Evolutionary conservation across 2,797 vertebrate genomes (phyloP), one percentile per base, ranked within the genome.

Genomic region (Falco berigora): DNA sequence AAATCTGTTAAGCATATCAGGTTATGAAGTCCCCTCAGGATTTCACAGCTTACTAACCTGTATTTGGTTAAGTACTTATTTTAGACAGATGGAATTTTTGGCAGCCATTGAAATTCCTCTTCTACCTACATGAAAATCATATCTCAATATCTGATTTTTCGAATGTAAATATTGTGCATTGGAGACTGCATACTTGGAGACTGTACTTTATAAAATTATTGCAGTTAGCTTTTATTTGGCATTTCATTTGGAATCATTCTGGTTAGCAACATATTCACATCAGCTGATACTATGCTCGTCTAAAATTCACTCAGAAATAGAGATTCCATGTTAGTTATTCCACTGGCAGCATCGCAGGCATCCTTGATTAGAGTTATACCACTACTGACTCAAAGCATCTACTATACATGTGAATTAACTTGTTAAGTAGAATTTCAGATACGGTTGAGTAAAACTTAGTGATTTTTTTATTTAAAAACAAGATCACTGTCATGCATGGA

Each of bases 11-110:
- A 88, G 34, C 32, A 14, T 88, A 88, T 94, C 86, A 84, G 66
- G 69, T 92, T 96, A 75, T 92, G 79, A 93, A 82, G 84, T 90
- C 71, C 72, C 56, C 22, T 46, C 42, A 32, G 72, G 73, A 79
- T 94, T 95, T 90, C 73, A 81, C 76, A 82, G 73, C 16, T 95
- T 95, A 84, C 86, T 83, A 77, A 91, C 90, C 88, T 84, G 73
- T 81, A 62, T 96, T 96, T 94, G 92, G 73, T 81, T 92, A 93
- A 93, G 46, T 72, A 64, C 55, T 90, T 93, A 68, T n/a, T 92
- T 94, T 49, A 96, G 80, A 86, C 93, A 95, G 90, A 86, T 64
- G 94, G 94, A 84, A 78, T 92, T 93, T 86, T 86, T 96, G 86
- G 82, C 93, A 84, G 86, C 80, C 47, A 72, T 50, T 78, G 92